These are phyloP conservation scores for Microplitis deprimator DNA, from an alignment of 2,888 invertebrate species.

Conservation along the genomic window DNA sequence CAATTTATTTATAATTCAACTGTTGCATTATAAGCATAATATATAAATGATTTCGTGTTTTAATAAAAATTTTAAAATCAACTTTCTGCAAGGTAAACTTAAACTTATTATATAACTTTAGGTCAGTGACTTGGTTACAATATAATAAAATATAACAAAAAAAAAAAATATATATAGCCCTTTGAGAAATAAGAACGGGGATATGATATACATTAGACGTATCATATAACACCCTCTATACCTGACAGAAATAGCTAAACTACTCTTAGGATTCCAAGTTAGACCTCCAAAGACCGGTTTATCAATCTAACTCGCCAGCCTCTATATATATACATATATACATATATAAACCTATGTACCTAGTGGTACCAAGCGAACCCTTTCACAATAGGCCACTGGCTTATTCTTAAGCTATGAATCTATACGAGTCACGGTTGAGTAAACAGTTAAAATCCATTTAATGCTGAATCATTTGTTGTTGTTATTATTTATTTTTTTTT, in stretches of 20 bases:
- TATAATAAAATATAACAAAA: too few species aligned
- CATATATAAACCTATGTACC: not conserved
- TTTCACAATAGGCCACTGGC: slow-evolving; percentile 55
- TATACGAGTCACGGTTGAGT: not conserved
- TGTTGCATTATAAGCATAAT: too few species aligned
- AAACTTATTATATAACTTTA: too few species aligned
- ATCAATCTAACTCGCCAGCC: not conserved
- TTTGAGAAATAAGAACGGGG: not conserved
- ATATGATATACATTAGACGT: not conserved
- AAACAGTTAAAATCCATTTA: slow-evolving; percentile 4
- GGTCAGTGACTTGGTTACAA: too few species aligned
- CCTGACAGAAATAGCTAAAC: slow-evolving; percentile 21
- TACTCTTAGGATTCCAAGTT: slow-evolving; percentile 21
- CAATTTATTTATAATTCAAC: too few species aligned
- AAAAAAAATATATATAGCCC: too few species aligned
- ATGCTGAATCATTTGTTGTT: not conserved
- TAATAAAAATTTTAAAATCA: too few species aligned
- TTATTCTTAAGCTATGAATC: not conserved
- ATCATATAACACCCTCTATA: slow-evolving; percentile 11
- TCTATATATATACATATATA: too few species aligned
- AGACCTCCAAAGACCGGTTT: slow-evolving; percentile 22
- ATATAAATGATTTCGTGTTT: too few species aligned
- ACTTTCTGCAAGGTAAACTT: too few species aligned
- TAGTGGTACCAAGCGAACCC: slow-evolving; percentile 29
- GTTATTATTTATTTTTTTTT: too few species aligned